Evolutionary conservation across 2,888 invertebrate genomes (phyloP).

Genomic region (Nesidiocoris tenuis): DNA sequence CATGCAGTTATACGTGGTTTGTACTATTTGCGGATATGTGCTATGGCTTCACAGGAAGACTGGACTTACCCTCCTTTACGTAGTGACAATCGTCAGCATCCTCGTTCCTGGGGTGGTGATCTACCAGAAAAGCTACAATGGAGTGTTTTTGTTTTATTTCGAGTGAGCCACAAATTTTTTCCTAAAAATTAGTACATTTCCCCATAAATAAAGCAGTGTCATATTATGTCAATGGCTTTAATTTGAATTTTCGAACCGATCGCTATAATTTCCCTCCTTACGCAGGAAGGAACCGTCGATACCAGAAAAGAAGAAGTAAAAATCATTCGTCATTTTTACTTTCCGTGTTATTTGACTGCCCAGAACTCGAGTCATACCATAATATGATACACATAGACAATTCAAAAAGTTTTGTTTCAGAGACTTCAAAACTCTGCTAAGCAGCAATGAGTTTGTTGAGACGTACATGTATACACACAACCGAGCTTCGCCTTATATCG

Average conservation of each 20-base stretch:
- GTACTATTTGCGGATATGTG: slow-evolving; percentile 17
- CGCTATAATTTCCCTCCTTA: no score
- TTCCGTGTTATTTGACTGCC: no score
- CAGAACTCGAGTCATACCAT: no score
- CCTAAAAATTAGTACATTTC: neutral
- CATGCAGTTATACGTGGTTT: slow-evolving; percentile 46
- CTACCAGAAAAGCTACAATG: slow-evolving; percentile 17
- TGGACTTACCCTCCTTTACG: neutral
- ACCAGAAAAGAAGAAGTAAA: no score
- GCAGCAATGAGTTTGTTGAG: slow-evolving; percentile 47
- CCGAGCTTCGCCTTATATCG: slow-evolving; percentile 50
- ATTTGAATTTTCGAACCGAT: no score
- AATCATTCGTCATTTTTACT: no score
- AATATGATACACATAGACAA: no score
- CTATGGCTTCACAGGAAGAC: neutral
- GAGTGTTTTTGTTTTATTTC: slow-evolving; percentile 33
- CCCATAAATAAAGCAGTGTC: neutral
- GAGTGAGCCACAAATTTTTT: slow-evolving; percentile 4
- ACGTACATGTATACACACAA: slow-evolving; percentile 50
- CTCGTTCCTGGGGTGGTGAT: slow-evolving; percentile 31
- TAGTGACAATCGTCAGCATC: neutral
- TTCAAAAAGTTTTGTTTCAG: no score
- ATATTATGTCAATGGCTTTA: no score
- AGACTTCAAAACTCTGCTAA: slow-evolving; percentile 24
- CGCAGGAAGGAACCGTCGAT: no score